Base-by-base conservation (phyloP, 2,113 vertebrate genomes). In the Podarcis cretensis region DNA sequence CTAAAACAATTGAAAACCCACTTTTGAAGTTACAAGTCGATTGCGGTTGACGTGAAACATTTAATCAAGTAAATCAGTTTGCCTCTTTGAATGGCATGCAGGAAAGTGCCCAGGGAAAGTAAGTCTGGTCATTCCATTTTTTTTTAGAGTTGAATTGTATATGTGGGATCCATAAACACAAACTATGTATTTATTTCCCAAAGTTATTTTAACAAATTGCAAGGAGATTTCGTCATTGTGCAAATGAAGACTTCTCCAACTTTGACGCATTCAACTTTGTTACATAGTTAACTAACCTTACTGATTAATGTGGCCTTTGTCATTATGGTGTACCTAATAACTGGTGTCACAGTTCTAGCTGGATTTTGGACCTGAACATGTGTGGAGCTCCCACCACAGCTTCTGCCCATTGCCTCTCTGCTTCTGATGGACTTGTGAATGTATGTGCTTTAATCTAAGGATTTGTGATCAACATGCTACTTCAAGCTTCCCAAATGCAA, bases 141-240 rank as follows among this genome's bases (percentile, higher is more conserved):
- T 9, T 48, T 43, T 43, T 8, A 48, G 23, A 65, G 4, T 66
- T 83, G 37, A 66, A 10, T 21, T 37, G n/a, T 54, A 18, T 69
- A 32, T 35, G 20, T 85, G 18, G 57, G 57, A 23, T 91, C 82
- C 13, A 4, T 84, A 88, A 84, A 74, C 71, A 89, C 69, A 23
- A 87, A 95, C 14, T 78, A 37, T 68, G 40, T 63, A 8, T 86
- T 37, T 63, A 8, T 86, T 37, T 91, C 57, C 43, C 48, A 20
- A 74, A 83, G 83, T 16, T 79, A 43, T 30, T 78, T 43, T 78
- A 30, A 78, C 10, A n/a, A 30, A 73, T 73, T 73, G 3, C 14
- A n/a, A 14, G 37, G 74, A 12, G 6, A 20, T 75, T 75, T 54
- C 10, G 10, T 54, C 10, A 54, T 54, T 54, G 48, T 54, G 48